Evolutionary conservation across 2,113 vertebrate genomes (phyloP), one percentile per base, ranked within the genome.

Genomic region (Scomber japonicus): DNA sequence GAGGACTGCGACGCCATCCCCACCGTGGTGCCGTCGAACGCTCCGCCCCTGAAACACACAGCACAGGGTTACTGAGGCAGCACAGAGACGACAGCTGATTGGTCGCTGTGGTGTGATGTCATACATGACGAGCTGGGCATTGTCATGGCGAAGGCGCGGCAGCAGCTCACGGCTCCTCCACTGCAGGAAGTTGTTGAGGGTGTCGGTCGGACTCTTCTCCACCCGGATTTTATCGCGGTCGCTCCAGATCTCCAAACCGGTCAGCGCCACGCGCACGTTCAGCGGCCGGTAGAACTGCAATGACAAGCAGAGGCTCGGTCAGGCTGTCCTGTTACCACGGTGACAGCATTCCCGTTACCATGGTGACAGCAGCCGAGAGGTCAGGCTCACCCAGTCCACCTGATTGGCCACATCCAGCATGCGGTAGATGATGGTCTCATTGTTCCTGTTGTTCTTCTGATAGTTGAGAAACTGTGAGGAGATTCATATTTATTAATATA

Each of bases 101-200:
- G 11, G 21, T 14, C 3, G 11, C 3, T 6, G 11, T 0, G 8
- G 9, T 13, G 5, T 10, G 46, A 12, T 19, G 15, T 14, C 82
- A 6, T 94, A 99, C 97, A 96, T 97, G 78, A 99, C 84, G 8
- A 99, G 96, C 92, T 99, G 98, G 3, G 97, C 97, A 0, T 96
- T 99, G 93, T 99, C 98, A 0, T 99, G 97, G 11, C 92, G 95
- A 30, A 97, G 81, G 5, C 93, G 94, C 0, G 96, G 96, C 68
- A 99, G 93, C 75, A 99, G 89, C 31, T 97, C 94, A 8, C 88
- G 68, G 55, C 0, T 93, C 35, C 97, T 94, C 98, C 98, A 99
- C 15, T 68, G 92, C 85, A 99, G 95, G 89, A 99, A 98, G 77
- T 90, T 94, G 89, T 95, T 93, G 3, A 99, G 94, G 0, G 94